Base-by-base conservation (phyloP, 64 coral and sea anemone species). In the Acropora yongei region DNA sequence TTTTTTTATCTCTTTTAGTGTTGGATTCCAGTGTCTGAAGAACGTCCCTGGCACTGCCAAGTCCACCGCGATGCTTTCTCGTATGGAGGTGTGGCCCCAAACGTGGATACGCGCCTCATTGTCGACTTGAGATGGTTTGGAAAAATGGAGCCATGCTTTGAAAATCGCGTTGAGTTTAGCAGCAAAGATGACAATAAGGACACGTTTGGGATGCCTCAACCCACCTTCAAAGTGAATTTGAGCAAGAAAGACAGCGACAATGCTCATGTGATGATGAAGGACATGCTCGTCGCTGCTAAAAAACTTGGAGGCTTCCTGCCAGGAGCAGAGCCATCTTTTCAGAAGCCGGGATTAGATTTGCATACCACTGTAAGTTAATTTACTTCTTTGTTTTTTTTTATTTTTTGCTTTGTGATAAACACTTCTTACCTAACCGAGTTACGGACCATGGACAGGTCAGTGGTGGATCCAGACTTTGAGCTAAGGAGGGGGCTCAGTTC, bases 71-170 rank as follows among this genome's bases (percentile, higher is more conserved):
- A 87, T 87, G 84, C 84, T 12, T 87, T 87, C 17, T 45, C 84
- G 2, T 87, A 87, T 73, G 84, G 84, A 16, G 45, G 50, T 2
- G 42, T 87, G 2, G 42, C 84, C 18, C 84, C 84, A 49, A 87
- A 87, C 49, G 50, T 87, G 2, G 84, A 87, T 49, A 49, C 84
- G 11, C 65, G 84, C 6, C 63, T 86, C 9, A 49, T 86, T 86
- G 83, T 86, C 39, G 83, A 86, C 8, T 86, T 86, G 48, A 65
- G 83, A 14, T 86, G 83, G 83, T 86, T 86, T 86, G 83, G 41
- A 17, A 86, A 72, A 42, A 41, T 86, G 17, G 39, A 86, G 10
- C 83, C 83, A 5, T 3, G 48, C 14, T 72, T 47, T 48, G 83
- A 86, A 17, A 86, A 86, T 49, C 9, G 72, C 57, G 83, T 86